Conservation (phyloP, 2,888 invertebrate species). For the Mechanitis mazaeus region DNA sequence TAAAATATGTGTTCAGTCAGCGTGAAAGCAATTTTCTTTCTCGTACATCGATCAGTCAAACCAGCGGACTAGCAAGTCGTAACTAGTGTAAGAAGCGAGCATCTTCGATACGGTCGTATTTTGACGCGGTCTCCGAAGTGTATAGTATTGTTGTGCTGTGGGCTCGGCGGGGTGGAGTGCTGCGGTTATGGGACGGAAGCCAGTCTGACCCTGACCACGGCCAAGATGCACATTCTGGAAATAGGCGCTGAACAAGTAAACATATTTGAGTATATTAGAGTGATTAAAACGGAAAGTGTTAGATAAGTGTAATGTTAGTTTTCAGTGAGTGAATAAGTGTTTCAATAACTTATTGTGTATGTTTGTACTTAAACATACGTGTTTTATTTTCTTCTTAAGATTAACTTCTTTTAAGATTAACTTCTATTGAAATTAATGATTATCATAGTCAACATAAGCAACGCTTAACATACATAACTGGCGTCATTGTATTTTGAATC, state of each 20-base stretch:
- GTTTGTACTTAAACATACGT: conserved; percentile 2
- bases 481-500: too few species aligned
- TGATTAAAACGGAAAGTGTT: conserved; percentile 23
- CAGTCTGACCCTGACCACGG: conserved; percentile 41
- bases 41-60: conserved; percentile 39
- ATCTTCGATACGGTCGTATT: conserved; percentile 54
- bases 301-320: conserved; percentile 6
- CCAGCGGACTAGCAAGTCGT: conserved; percentile 31
- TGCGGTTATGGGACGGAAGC: conserved; percentile 45
- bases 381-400: too few species aligned
- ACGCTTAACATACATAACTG: too few species aligned
- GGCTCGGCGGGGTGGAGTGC: conserved; percentile 30
- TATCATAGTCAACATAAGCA: too few species aligned
- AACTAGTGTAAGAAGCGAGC: conserved; percentile 58
- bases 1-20: conserved; percentile 70
- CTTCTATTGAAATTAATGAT: too few species aligned
- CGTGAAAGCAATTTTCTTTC: conserved; percentile 74
- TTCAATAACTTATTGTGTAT: conserved; percentile 10
- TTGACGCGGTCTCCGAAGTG: conserved; percentile 30
- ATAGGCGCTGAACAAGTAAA: conserved; percentile 73
- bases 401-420: too few species aligned
- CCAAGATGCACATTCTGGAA: conserved; percentile 69
- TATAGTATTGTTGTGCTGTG: conserved; percentile 28
- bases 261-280: conserved; percentile 22
- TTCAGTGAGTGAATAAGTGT: conserved; percentile 10